Evolutionary conservation across 2,113 vertebrate genomes (phyloP), one percentile per base, ranked within the genome.

Genomic region (Donacobius atricapilla): DNA sequence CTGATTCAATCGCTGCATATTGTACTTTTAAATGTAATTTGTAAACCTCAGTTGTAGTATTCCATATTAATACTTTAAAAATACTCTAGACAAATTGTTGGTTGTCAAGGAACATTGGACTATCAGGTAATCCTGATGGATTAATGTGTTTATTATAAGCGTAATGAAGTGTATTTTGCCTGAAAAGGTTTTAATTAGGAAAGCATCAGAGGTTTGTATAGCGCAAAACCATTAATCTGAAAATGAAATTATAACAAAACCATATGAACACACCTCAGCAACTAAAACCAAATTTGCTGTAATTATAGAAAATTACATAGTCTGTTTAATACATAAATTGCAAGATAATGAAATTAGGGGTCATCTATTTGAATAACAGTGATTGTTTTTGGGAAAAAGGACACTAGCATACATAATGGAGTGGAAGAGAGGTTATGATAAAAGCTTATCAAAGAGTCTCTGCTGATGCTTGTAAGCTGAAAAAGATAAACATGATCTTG

Each of bases 131-230:
- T 94, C 58, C 68, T 93, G 72, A 66, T 90, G 70, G 85, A 96
- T 95, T 94, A 90, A 54, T 12, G 13, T 89, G 81, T 77, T 95
- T 91, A 39, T 83, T 93, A 0, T 53, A 83, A 83, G 50, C 4
- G 16, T 91, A 95, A 93, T 87, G 87, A 93, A 91, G 87, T 42
- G 2, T 80, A 33, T 95, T 91, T 96, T 88, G 93, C 82, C 87
- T 93, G 84, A 50, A 93, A 93, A 94, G 78, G 58, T 93, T 91
- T 89, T 94, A 87, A 96, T 96, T 96, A 93, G 70, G 70, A 95
- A 94, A 83, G 58, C 78, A 57, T 68, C 73, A 71, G 83, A 93
- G 56, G 78, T 92, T 51, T 89, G 51, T 65, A 31, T 82, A 89
- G 89, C 15, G 12, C 50, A 50, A 91, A 96, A 27, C 44, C 57